Conservation (phyloP, 2,888 invertebrate genomes). For the Myopa tessellatipennis region DNA sequence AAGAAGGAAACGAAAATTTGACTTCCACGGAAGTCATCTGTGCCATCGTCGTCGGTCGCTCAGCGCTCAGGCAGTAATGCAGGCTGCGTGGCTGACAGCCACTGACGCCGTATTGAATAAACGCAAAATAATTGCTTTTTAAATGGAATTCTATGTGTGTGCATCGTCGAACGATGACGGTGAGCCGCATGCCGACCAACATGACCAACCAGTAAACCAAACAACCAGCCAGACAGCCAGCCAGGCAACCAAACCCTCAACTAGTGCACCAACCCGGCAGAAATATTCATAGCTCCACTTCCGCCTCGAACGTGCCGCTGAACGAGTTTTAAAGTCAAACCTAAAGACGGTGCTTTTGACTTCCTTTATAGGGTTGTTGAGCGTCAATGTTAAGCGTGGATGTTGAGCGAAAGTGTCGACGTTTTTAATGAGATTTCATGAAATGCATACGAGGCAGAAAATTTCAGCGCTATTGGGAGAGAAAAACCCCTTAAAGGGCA, state of each 20-base stretch:
- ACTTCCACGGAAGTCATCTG: background rate
- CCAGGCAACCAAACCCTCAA: too few relatives aligned
- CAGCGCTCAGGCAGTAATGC: background rate
- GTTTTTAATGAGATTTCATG: conserved; percentile 49
- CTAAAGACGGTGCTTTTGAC: background rate
- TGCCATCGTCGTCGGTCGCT: background rate
- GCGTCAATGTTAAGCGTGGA: background rate
- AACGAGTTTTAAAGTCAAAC: conserved; percentile 16
- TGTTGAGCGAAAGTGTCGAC: background rate
- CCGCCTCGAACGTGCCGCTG: too few relatives aligned
- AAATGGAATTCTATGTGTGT: conserved; percentile 51
- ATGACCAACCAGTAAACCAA: too few relatives aligned
- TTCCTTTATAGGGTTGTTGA: background rate
- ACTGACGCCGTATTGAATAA: conserved; percentile 52
- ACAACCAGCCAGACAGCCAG: too few relatives aligned
- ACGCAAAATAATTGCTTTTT: conserved; percentile 58
- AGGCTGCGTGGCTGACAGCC: background rate
- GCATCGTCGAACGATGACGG: background rate
- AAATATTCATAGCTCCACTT: too few relatives aligned
- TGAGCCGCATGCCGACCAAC: background rate
- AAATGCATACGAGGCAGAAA: conserved; percentile 27
- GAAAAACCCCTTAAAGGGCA: background rate
- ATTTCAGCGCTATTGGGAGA: background rate
- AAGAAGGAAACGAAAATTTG: background rate
- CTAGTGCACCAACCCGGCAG: too few relatives aligned